These are phyloP conservation scores for Epinotia bilunana DNA, from an alignment of 2,888 invertebrate species.

Conservation along the genomic window DNA sequence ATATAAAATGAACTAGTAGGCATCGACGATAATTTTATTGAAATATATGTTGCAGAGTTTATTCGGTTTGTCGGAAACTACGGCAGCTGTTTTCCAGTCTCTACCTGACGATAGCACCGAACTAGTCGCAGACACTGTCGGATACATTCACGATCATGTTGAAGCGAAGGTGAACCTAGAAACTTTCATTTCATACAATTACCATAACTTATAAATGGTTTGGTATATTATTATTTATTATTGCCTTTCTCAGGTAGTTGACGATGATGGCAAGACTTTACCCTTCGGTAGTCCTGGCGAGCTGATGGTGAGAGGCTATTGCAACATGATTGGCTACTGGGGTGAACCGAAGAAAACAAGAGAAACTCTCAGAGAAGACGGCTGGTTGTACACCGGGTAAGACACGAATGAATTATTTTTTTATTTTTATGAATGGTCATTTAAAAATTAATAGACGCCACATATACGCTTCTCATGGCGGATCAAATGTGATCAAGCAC, in stretches of 20 bases:
- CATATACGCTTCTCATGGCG: too few relatives aligned
- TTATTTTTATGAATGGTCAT: too few relatives aligned
- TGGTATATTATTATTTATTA: too few relatives aligned
- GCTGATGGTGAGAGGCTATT: conserved; percentile 89
- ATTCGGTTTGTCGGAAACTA: conserved; percentile 86
- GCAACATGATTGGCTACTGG: conserved; percentile 93
- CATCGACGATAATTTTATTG: neutral
- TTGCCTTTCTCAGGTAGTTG: conserved; percentile 82
- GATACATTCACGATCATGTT: conserved; percentile 84
- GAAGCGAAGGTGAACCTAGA: conserved; percentile 82
- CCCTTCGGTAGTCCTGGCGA: conserved; percentile 91
- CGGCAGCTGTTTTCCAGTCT: conserved; percentile 85
- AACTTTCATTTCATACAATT: too few relatives aligned
- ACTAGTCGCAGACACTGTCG: conserved; percentile 83
- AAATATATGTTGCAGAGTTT: conserved; percentile 75
- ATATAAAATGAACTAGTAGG: too few relatives aligned
- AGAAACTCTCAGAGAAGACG: conserved; percentile 86
- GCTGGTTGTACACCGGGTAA: conserved; percentile 93
- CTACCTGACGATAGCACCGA: conserved; percentile 78
- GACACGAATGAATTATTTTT: neutral
- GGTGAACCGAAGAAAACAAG: conserved; percentile 89
- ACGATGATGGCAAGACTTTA: conserved; percentile 86
- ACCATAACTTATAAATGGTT: too few relatives aligned
- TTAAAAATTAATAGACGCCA: neutral
- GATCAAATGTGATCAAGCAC: too few relatives aligned